Evolutionary conservation across 1,140 invertebrate species (phyloP), one percentile per base, ranked within the genome.

Genomic region (Anoplolepis gracilipes): DNA sequence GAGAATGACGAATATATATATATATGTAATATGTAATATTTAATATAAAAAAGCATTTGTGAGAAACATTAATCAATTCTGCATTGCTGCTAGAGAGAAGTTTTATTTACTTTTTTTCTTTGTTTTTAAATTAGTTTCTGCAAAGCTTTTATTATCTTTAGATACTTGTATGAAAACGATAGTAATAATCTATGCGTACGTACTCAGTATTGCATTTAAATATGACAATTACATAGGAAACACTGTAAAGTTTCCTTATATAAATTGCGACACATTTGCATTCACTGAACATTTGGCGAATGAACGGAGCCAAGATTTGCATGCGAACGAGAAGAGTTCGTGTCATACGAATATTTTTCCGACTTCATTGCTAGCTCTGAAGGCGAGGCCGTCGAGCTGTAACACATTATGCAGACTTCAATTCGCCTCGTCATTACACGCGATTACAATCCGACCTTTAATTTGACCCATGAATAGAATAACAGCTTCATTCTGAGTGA

Each of bases 391-490:
- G 70, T 22, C 81, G 57, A 49, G 78, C 55, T 59, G 78, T 82
- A 65, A 42, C 75, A 42, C 69, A 90, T 90, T 85, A 89, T 86
- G 85, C 81, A 61, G 85, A 75, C 85, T 77, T 87, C 88, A 86
- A 90, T 89, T 90, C 88, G 85, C 79, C 79, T 77, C 86, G 88
- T 90, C 88, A 90, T 89, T 89, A 87, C 88, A 87, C 78, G 88
- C 88, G 85, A 89, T 89, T 89, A 89, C 88, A 89, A 90, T 79
- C 88, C 69, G 88, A 87, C 85, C 88, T 90, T 90, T 70, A 85
- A 89, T 90, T 90, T 87, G 70, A 90, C 89, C 88, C 79, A 64
- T 85, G 72, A 84, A 76, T 79, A 86, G 85, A 90, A 87, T 89
- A 87, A 90, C 88, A 85, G 86, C 88, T 90, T 89, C 88, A 89